A percentile compares a stretch with the other conserved stretches of the same genome.
Conservation (phyloP, 2,888 invertebrate genomes). For the Eurytoma adleriae region DNA sequence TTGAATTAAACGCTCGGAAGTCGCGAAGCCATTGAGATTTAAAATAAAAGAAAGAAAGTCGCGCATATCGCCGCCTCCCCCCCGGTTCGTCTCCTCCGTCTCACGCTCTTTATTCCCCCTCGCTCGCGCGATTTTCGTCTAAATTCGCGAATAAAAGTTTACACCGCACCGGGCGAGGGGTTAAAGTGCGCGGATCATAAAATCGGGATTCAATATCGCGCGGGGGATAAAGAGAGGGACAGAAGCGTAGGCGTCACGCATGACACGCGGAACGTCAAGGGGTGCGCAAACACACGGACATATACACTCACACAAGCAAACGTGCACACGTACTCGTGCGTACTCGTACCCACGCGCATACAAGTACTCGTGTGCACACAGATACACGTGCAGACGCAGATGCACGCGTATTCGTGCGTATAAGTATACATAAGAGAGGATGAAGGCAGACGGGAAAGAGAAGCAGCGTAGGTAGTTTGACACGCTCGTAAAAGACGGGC, state of each 20-base stretch:
- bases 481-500: slow-evolving; percentile 75
- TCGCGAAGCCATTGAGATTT: too few species aligned
- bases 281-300: slow-evolving; percentile 46
- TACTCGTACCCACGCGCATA: background rate
- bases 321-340: too few species aligned
- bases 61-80: slow-evolving; percentile 20
- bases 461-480: slow-evolving; percentile 62
- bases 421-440: background rate
- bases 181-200: slow-evolving; percentile 68
- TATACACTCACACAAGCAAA: too few species aligned
- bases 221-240: slow-evolving; percentile 13
- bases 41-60: too few species aligned
- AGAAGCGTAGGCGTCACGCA: slow-evolving; percentile 60
- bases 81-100: slow-evolving; percentile 52
- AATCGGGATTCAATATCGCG: slow-evolving; percentile 74
- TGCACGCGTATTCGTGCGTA: too few species aligned
- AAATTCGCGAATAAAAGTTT: slow-evolving; percentile 75
- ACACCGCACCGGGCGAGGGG: slow-evolving; percentile 64
- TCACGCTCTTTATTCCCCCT: slow-evolving; percentile 32
- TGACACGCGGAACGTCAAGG: slow-evolving; percentile 64
- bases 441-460: background rate
- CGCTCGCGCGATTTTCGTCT: slow-evolving; percentile 68
- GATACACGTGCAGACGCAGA: slow-evolving; percentile 7
- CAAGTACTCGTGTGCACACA: too few species aligned
- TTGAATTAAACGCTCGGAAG: background rate